phyloP scores from a whole-genome alignment of 2,888 invertebrate genomes.

The Hesperia comma region DNA sequence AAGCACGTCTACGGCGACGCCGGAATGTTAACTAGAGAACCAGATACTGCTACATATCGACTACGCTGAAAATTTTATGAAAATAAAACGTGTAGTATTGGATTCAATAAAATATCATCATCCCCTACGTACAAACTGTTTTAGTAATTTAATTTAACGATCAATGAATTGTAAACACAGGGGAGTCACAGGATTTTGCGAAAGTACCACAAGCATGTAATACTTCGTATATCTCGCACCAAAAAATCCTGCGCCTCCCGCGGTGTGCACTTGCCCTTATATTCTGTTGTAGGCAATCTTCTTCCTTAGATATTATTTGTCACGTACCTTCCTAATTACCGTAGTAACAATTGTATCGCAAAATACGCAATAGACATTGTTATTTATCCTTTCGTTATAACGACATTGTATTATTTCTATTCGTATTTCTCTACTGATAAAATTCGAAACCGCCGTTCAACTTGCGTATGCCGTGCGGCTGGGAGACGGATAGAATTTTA shows the following conservation, averaged over 20 bases:
- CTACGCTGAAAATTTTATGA: neutral
- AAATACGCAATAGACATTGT: constrained; percentile 16
- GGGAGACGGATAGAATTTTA: no score
- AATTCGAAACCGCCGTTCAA: neutral
- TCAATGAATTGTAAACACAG: no score
- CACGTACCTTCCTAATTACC: constrained; percentile 27
- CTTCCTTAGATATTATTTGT: neutral
- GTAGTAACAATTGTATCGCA: constrained; percentile 22
- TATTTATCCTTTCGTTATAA: constrained; percentile 12
- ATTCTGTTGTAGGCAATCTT: neutral
- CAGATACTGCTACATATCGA: neutral
- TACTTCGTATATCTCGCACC: no score
- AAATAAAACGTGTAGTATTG: no score
- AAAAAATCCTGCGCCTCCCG: no score
- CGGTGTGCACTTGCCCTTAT: neutral
- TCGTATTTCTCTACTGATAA: neutral
- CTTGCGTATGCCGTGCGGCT: no score
- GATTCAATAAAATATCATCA: no score
- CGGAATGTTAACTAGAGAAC: constrained; percentile 15
- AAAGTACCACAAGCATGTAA: no score
- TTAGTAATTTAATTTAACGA: no score
- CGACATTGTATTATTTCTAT: constrained; percentile 5
- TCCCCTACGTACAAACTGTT: no score
- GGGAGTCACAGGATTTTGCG: no score
- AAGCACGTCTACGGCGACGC: neutral